phyloP scores from a whole-genome alignment of 1,140 invertebrate genomes.

The Lordiphosa clarofinis region DNA sequence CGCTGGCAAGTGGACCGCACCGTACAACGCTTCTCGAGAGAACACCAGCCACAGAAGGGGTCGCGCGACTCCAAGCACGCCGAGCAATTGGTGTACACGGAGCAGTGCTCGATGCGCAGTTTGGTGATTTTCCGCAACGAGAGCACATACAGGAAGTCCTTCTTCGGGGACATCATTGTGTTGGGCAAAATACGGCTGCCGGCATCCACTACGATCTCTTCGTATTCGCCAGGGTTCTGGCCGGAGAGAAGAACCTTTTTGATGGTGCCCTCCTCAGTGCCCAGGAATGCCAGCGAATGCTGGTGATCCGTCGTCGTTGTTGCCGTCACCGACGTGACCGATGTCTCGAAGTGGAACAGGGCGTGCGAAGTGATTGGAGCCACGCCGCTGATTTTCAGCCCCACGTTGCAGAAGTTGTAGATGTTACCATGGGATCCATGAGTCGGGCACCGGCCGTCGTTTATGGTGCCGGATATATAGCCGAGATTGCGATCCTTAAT shows the following conservation, averaged over 20 bases:
- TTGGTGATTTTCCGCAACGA: slow-evolving; percentile 90
- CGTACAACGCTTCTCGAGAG: slow-evolving; percentile 95
- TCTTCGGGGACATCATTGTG: slow-evolving; percentile 88
- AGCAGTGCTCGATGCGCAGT: slow-evolving; percentile 95
- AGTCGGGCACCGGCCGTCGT: slow-evolving; percentile 92
- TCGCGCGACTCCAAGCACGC: slow-evolving; percentile 94
- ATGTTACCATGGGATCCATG: slow-evolving; percentile 93
- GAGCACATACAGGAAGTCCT: slow-evolving; percentile 87
- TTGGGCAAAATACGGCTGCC: slow-evolving; percentile 90
- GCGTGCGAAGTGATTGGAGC: slow-evolving; percentile 88
- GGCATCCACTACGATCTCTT: slow-evolving; percentile 86
- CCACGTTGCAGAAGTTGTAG: slow-evolving; percentile 94
- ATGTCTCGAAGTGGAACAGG: slow-evolving; percentile 88
- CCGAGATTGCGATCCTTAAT: slow-evolving; percentile 94
- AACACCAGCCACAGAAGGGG: slow-evolving; percentile 99
- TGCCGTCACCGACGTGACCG: slow-evolving; percentile 89
- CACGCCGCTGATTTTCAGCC: slow-evolving; percentile 93
- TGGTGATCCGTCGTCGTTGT: slow-evolving; percentile 87
- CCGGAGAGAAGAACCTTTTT: slow-evolving; percentile 89
- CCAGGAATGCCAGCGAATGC: slow-evolving; percentile 95
- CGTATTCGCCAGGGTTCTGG: slow-evolving; percentile 86
- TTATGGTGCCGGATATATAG: slow-evolving; percentile 94
- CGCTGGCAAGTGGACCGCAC: slow-evolving; percentile 93
- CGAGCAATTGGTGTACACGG: slow-evolving; percentile 92
- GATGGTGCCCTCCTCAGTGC: slow-evolving; percentile 88